Conservation (phyloP, 2,797 vertebrate species). For the Enoplosus armatus region DNA sequence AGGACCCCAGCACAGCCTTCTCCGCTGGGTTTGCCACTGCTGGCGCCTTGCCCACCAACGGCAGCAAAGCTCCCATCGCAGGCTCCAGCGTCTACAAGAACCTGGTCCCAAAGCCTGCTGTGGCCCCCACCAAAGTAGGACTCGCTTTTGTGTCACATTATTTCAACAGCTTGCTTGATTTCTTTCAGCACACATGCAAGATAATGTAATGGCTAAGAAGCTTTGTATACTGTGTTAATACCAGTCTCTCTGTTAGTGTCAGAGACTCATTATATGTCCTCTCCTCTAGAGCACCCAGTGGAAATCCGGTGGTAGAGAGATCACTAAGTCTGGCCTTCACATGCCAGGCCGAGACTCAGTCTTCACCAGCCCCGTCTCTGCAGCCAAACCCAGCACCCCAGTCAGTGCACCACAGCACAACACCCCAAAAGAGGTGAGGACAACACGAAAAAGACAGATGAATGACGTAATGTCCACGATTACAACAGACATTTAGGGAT, state of each 20-base stretch:
- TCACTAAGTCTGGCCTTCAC: slow-evolving; percentile 92
- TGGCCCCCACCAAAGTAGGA: slow-evolving; percentile 95
- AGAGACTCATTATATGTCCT: slow-evolving; percentile 1
- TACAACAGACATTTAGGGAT: not conserved
- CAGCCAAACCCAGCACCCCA: slow-evolving; percentile 94
- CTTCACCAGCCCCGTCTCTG: slow-evolving; percentile 97
- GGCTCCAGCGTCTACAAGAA: slow-evolving; percentile 99
- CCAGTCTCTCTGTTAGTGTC: not conserved
- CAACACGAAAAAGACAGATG: not conserved
- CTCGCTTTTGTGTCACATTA: not conserved
- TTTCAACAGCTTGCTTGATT: not conserved
- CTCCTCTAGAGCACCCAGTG: slow-evolving; percentile 85
- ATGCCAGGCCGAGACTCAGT: slow-evolving; percentile 95
- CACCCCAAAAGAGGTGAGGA: slow-evolving; percentile 94
- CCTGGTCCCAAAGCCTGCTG: slow-evolving; percentile 96
- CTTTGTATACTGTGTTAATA: not conserved
- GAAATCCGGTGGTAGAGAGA: slow-evolving; percentile 95
- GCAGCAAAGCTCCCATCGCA: slow-evolving; percentile 92
- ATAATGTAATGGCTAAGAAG: slow-evolving; percentile 2
- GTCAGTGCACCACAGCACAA: slow-evolving; percentile 90
- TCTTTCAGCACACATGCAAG: not conserved
- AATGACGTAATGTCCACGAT: not conserved
- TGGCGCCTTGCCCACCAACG: slow-evolving; percentile 92
- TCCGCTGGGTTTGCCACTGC: slow-evolving; percentile 96
- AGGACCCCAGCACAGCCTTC: slow-evolving; percentile 95